Evolutionary conservation across 1,140 invertebrate genomes (phyloP).

Genomic region (Thalassaphorura encarpata): DNA sequence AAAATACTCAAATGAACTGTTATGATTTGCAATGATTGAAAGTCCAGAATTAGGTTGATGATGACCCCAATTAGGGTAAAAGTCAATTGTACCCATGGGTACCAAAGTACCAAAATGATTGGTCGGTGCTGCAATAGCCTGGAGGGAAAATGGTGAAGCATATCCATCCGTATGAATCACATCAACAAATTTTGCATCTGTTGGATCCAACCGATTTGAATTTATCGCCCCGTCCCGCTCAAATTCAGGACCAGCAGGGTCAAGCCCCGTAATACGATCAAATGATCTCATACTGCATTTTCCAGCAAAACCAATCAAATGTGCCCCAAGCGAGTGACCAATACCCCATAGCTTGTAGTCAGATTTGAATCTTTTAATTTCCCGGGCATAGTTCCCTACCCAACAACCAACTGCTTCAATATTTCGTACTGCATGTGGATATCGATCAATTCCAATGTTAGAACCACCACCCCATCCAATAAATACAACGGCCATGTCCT

Average conservation of each 20-base stretch:
- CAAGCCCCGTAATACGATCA: not conserved
- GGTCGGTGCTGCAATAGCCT: not conserved
- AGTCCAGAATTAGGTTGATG: conserved; percentile 3
- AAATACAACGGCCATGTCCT: not conserved
- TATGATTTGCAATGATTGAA: conserved; percentile 7
- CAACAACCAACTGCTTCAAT: not conserved
- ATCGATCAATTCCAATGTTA: not conserved
- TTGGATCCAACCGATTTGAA: not conserved
- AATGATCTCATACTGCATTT: too few species aligned
- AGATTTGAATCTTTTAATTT: not conserved
- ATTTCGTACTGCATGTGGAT: not conserved
- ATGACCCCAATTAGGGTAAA: conserved; percentile 16
- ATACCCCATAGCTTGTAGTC: not conserved
- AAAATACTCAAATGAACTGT: conserved; percentile 1
- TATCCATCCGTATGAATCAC: not conserved
- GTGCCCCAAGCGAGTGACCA: not conserved
- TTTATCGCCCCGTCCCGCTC: not conserved
- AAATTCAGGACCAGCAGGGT: not conserved
- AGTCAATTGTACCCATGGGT: not conserved
- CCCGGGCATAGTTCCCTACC: not conserved
- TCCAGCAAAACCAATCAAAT: not conserved
- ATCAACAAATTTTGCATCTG: not conserved
- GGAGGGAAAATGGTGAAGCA: not conserved
- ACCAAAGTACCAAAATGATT: not conserved
- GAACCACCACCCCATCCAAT: not conserved